Evolutionary conservation across 2,113 vertebrate genomes (phyloP).

Genomic region (Lontra canadensis): DNA sequence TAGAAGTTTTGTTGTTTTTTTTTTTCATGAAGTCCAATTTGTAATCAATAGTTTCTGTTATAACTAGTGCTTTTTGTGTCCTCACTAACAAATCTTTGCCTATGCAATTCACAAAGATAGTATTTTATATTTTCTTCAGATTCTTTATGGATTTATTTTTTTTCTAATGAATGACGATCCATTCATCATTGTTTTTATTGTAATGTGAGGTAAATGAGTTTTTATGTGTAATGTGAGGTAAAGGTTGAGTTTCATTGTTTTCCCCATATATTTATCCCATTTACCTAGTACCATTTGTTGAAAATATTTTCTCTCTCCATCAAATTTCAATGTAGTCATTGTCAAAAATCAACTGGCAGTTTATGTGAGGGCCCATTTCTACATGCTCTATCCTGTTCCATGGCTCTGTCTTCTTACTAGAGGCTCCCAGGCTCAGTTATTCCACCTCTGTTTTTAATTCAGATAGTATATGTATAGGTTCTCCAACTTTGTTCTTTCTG

Average conservation of each 20-base stretch:
- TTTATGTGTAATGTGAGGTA: neutral
- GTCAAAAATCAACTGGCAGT: neutral
- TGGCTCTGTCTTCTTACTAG: neutral
- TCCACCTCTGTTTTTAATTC: neutral
- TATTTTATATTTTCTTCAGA: neutral
- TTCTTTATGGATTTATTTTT: neutral
- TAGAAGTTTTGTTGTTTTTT: neutral
- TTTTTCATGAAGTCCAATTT: neutral
- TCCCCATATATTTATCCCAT: neutral
- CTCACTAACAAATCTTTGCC: neutral
- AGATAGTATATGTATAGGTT: too few relatives aligned
- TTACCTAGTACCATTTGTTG: neutral
- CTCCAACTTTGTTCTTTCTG: neutral
- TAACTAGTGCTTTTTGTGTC: neutral
- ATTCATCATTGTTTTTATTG: neutral
- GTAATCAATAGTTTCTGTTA: neutral
- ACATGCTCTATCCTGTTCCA: neutral
- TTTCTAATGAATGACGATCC: neutral
- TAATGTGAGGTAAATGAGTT: neutral
- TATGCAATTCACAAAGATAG: neutral
- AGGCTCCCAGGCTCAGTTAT: neutral
- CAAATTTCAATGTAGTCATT: neutral
- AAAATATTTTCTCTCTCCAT: neutral
- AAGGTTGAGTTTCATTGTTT: neutral
- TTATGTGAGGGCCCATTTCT: neutral